Percentiles rank a stretch among this genome's conserved stretches.
phyloP scores from a whole-genome alignment of 2,113 vertebrate genomes.

The Pachycephala philippinensis region DNA sequence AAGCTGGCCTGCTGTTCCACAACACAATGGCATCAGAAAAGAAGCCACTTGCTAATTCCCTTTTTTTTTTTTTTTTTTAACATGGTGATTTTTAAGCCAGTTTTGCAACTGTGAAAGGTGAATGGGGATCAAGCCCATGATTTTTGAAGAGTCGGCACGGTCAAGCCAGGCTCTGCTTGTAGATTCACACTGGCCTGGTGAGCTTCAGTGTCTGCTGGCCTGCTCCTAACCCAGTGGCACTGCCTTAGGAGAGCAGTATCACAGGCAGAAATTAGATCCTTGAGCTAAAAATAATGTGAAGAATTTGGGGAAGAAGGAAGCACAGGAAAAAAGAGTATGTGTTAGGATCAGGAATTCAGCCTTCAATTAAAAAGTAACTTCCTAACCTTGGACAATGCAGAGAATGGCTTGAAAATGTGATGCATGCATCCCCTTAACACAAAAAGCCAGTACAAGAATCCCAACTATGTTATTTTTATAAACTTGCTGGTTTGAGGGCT shows the following conservation, averaged over 20 bases:
- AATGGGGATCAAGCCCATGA: constrained; percentile 31
- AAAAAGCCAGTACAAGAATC: constrained; percentile 23
- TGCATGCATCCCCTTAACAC: neutral
- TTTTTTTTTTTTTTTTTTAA: neutral
- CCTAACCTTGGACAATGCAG: neutral
- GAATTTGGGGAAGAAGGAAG: neutral
- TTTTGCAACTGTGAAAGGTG: constrained; percentile 26
- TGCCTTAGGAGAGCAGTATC: neutral
- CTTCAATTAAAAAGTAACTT: constrained; percentile 54
- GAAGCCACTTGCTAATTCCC: constrained; percentile 25
- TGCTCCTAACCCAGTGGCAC: neutral
- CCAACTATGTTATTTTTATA: constrained; percentile 44
- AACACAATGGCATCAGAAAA: constrained; percentile 43
- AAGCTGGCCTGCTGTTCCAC: constrained; percentile 55
- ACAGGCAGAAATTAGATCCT: neutral
- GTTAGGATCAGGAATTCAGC: constrained; percentile 25
- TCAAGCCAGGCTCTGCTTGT: neutral
- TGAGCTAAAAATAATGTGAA: neutral
- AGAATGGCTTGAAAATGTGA: constrained; percentile 17
- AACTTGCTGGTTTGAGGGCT: neutral
- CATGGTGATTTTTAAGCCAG: constrained; percentile 47
- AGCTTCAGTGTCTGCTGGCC: neutral
- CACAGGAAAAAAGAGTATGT: neutral
- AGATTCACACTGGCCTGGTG: neutral
- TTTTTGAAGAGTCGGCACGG: neutral